Conservation (phyloP, 92 coral and sea anemone species). For the Micromussa lordhowensis region DNA sequence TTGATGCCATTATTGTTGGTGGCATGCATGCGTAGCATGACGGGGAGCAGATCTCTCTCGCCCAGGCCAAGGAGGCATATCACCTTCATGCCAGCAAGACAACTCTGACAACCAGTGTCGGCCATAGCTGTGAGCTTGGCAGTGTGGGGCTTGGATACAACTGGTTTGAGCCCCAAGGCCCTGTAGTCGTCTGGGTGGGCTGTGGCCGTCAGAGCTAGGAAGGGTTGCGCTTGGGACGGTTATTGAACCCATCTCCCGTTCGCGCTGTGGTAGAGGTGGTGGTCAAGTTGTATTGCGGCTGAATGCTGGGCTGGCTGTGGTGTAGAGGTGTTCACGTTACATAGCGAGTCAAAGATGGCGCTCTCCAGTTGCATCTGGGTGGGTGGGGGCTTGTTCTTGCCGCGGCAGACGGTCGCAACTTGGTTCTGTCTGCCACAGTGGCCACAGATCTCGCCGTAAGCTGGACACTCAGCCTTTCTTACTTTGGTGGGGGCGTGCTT, state of each 20-base stretch:
- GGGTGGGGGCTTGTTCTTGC: slow-evolving; percentile 25
- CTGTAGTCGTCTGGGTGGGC: slow-evolving; percentile 53
- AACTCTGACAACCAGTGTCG: no score
- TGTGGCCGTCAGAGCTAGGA: neutral
- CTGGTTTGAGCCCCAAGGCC: slow-evolving; percentile 50
- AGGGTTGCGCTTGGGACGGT: slow-evolving; percentile 43
- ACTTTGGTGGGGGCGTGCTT: slow-evolving; percentile 47
- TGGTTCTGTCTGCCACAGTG: slow-evolving; percentile 61
- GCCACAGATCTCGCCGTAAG: slow-evolving; percentile 56
- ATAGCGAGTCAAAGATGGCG: slow-evolving; percentile 12
- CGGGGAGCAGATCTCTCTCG: slow-evolving; percentile 66
- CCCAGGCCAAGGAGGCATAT: slow-evolving; percentile 57
- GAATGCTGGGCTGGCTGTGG: neutral
- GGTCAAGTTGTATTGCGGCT: slow-evolving; percentile 38
- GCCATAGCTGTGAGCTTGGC: slow-evolving; percentile 63
- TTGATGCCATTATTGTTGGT: slow-evolving; percentile 72
- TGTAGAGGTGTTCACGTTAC: no score
- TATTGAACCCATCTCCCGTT: slow-evolving; percentile 33
- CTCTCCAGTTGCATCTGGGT: neutral
- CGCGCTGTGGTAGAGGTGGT: slow-evolving; percentile 1
- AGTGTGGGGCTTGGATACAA: slow-evolving; percentile 39
- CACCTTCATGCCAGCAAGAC: slow-evolving; percentile 64
- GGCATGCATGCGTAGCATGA: slow-evolving; percentile 68
- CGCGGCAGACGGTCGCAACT: slow-evolving; percentile 56
- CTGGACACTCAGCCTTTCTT: slow-evolving; percentile 66